These are phyloP conservation scores for Drosophila virilis DNA, from an alignment of 1,140 invertebrate genomes.

Conservation along the genomic window DNA sequence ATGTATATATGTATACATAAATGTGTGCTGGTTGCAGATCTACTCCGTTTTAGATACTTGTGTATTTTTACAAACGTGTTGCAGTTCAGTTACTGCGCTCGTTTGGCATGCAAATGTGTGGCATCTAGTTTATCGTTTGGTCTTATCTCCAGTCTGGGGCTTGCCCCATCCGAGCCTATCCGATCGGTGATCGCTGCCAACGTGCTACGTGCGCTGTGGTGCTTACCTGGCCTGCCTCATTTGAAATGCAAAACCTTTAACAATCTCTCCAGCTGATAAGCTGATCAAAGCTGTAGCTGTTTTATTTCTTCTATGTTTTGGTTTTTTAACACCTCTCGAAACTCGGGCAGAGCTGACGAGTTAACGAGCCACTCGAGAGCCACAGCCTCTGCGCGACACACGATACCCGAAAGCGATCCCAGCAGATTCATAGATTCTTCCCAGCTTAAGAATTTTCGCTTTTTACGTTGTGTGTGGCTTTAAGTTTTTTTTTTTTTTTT, in stretches of 20 bases:
- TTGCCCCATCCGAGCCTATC: conserved; percentile 17
- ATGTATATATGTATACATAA: neutral
- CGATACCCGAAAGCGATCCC: neutral
- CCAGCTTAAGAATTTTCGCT: conserved; percentile 1
- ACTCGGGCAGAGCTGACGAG: conserved; percentile 25
- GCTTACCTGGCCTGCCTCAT: conserved; percentile 38
- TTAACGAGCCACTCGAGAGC: conserved; percentile 40
- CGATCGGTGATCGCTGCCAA: neutral
- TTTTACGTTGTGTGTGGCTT: conserved; percentile 35
- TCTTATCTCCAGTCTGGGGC: conserved; percentile 30
- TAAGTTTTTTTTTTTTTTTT: neutral
- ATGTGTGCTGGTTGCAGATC: neutral
- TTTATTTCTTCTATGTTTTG: conserved; percentile 24
- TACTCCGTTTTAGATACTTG: neutral
- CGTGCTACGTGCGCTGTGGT: conserved; percentile 2
- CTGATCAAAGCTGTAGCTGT: conserved; percentile 51
- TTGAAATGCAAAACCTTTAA: conserved; percentile 69
- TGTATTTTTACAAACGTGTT: neutral
- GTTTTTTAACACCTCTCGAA: conserved; percentile 49
- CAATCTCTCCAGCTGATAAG: conserved; percentile 56
- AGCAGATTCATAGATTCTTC: conserved; percentile 3
- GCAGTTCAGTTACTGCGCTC: conserved; percentile 14
- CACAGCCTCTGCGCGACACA: neutral
- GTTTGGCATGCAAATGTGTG: conserved; percentile 54
- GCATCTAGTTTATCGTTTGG: conserved; percentile 23